Conservation (phyloP, 2,797 vertebrate species). For the Scolopax rusticola region DNA sequence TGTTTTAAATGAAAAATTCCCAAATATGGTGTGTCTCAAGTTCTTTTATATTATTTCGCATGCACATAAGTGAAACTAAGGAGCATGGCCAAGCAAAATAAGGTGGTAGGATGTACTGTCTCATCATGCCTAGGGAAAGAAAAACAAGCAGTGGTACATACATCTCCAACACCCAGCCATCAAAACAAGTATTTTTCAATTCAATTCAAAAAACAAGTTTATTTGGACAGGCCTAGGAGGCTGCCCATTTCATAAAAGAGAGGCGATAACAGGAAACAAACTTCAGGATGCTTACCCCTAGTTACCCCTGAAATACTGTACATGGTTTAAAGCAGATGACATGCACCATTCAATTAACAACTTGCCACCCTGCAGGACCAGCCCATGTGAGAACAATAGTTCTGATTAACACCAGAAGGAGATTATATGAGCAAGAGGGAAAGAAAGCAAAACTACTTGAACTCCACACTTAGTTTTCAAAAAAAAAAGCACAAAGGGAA, state of each 20-base stretch:
- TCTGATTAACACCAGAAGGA: constrained; percentile 52
- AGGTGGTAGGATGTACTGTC: not conserved
- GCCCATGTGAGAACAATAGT: constrained; percentile 42
- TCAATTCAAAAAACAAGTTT: not conserved
- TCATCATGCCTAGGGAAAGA: not conserved
- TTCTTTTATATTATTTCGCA: not conserved
- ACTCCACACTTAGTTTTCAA: not conserved
- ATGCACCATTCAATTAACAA: constrained; percentile 63
- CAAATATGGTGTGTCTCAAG: not conserved
- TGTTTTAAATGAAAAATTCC: not conserved
- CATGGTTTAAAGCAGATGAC: constrained; percentile 67
- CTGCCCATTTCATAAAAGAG: constrained; percentile 61
- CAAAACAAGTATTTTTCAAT: constrained; percentile 23
- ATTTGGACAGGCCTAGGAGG: constrained; percentile 45
- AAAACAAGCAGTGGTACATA: not conserved
- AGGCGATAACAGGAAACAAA: constrained; percentile 73
- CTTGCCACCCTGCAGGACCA: constrained; percentile 42
- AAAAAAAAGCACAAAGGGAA: not conserved
- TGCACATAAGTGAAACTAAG: not conserved
- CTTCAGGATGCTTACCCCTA: constrained; percentile 64
- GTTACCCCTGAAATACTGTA: constrained; percentile 61
- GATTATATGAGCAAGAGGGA: not conserved
- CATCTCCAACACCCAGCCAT: constrained; percentile 16
- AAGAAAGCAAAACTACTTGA: constrained; percentile 26
- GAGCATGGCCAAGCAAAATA: constrained; percentile 20